Evolutionary conservation across 2,888 invertebrate species (phyloP).

Genomic region (Lacanobia wlatinum): DNA sequence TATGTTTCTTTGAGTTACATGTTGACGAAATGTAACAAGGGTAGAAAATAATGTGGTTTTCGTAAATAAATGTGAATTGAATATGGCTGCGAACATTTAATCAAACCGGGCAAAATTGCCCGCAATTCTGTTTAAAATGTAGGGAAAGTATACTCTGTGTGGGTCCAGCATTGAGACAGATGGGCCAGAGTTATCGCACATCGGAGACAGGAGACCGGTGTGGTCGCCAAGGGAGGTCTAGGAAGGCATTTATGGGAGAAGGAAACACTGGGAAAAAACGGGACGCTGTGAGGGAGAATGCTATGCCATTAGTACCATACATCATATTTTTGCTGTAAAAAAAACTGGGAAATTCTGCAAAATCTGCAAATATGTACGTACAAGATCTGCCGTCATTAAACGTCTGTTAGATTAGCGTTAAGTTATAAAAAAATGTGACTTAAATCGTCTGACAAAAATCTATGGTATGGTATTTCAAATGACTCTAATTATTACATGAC

Average conservation of each 20-base stretch:
- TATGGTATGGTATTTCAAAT: neutral
- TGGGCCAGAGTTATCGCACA: neutral
- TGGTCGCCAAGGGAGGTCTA: neutral
- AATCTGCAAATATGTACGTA: neutral
- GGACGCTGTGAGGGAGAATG: neutral
- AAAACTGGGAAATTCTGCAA: neutral
- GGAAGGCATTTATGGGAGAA: neutral
- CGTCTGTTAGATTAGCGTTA: neutral
- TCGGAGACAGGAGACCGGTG: neutral
- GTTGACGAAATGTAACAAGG: constrained; percentile 11
- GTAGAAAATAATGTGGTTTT: constrained; percentile 21
- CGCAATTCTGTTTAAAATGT: neutral
- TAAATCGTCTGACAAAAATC: neutral
- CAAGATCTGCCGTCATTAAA: neutral
- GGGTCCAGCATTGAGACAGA: neutral
- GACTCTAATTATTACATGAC: neutral
- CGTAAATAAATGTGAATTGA: constrained; percentile 12
- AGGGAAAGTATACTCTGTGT: neutral
- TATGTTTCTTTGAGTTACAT: constrained; percentile 42
- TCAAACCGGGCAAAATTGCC: neutral
- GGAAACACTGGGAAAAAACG: neutral
- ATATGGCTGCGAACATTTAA: constrained; percentile 4
- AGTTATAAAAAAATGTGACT: neutral
- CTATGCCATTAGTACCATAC: neutral
- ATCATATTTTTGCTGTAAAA: neutral